phyloP scores from a whole-genome alignment of 2,888 invertebrate genomes.

The Ecliptopera silaceata region DNA sequence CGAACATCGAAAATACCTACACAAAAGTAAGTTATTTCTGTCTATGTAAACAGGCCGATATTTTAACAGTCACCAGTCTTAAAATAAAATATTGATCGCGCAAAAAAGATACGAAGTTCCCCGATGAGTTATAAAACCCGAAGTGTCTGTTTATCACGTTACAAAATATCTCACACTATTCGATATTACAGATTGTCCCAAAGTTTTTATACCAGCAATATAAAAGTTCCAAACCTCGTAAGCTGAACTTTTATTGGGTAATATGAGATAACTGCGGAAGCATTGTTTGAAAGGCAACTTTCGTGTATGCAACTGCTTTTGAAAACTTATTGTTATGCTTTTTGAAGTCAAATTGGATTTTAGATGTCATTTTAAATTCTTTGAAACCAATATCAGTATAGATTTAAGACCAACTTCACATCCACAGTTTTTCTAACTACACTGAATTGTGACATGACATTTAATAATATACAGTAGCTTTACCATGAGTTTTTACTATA shows the following conservation, averaged over 20 bases:
- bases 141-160: background rate
- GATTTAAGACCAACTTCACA: no score
- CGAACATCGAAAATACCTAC: no score
- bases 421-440: no score
- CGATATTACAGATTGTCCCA: conserved; percentile 23
- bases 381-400: background rate
- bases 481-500: no score
- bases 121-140: background rate
- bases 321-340: conserved; percentile 3
- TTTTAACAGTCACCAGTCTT: no score
- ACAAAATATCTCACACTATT: background rate
- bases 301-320: conserved; percentile 14
- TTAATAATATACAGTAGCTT: no score
- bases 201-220: conserved; percentile 37
- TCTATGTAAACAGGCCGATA: no score
- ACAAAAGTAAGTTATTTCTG: no score
- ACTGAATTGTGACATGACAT: no score
- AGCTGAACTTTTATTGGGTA: conserved; percentile 39
- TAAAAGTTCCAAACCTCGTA: conserved; percentile 37
- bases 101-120: no score
- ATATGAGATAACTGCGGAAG: conserved; percentile 32
- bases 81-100: no score
- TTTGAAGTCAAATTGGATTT: conserved; percentile 11
- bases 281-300: conserved; percentile 14
- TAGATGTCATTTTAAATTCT: background rate